Conservation (phyloP, 2,888 invertebrate genomes). For the Hirtodrosophila histrioides region DNA sequence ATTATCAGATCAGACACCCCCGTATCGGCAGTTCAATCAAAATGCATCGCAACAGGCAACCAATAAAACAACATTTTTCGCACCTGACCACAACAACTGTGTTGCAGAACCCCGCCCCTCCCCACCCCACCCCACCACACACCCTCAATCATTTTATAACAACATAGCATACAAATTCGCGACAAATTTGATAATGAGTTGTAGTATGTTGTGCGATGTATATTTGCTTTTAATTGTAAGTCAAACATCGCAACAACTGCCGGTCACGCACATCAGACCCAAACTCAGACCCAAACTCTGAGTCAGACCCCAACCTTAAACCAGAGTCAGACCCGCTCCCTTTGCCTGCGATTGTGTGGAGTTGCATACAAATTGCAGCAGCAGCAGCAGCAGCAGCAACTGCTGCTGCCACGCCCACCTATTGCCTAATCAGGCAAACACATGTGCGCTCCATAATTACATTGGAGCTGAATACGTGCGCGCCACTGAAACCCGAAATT, state of each 20-base stretch:
- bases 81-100: slow-evolving; percentile 44
- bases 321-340: too few relatives aligned
- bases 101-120: neutral
- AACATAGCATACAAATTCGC: slow-evolving; percentile 64
- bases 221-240: slow-evolving; percentile 72
- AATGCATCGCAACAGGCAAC: slow-evolving; percentile 14
- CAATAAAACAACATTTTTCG: slow-evolving; percentile 39
- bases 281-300: slow-evolving; percentile 6
- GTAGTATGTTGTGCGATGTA: slow-evolving; percentile 35
- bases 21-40: slow-evolving; percentile 12
- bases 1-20: slow-evolving; percentile 14
- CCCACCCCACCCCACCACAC: slow-evolving; percentile 1
- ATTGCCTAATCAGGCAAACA: slow-evolving; percentile 77
- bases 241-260: slow-evolving; percentile 75
- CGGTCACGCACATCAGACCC: slow-evolving; percentile 66
- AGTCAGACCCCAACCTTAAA: too few relatives aligned
- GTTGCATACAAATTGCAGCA: slow-evolving; percentile 65
- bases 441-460: slow-evolving; percentile 76
- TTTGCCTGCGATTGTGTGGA: neutral
- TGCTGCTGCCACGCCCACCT: slow-evolving; percentile 49
- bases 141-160: slow-evolving; percentile 24
- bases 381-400: slow-evolving; percentile 7
- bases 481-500: slow-evolving; percentile 74
- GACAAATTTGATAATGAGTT: slow-evolving; percentile 76
- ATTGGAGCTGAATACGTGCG: slow-evolving; percentile 68